A percentile compares a stretch with the other conserved stretches of the same genome.
phyloP scores from a whole-genome alignment of 2,113 vertebrate species.

The Amphiprion ocellaris region DNA sequence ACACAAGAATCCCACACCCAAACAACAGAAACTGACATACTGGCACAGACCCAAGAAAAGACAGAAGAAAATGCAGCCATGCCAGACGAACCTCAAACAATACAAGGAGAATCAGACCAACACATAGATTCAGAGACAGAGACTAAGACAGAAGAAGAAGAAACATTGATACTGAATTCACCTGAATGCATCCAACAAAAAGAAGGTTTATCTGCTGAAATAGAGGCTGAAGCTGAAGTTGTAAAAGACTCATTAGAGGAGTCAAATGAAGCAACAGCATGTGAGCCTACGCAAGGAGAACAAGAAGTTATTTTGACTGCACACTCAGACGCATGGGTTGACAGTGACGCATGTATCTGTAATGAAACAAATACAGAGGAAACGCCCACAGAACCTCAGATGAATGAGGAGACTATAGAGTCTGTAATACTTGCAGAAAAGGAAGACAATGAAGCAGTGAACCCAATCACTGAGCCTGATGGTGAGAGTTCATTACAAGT shows the following conservation, averaged over 20 bases:
- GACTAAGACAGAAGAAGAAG: not conserved
- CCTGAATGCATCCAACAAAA: constrained; percentile 23
- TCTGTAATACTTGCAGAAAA: constrained; percentile 8
- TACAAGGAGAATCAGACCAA: not conserved
- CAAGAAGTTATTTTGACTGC: not conserved
- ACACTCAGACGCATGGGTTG: not conserved
- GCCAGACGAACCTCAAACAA: not conserved
- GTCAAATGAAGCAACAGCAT: not conserved
- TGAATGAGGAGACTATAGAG: constrained; percentile 10
- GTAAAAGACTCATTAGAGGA: not conserved
- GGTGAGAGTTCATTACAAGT: constrained; percentile 7
- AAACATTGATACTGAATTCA: not conserved
- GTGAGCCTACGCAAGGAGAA: constrained; percentile 8
- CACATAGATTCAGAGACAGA: constrained; percentile 17
- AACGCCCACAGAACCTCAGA: constrained; percentile 29
- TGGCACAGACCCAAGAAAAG: not conserved
- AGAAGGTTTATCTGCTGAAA: not conserved
- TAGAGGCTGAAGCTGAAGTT: constrained; percentile 19
- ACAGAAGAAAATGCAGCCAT: constrained; percentile 2
- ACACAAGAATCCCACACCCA: constrained; percentile 25
- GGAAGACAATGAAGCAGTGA: not conserved
- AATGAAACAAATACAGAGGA: constrained; percentile 34
- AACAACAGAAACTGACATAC: constrained; percentile 17
- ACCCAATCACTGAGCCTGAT: constrained; percentile 8
- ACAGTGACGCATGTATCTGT: not conserved